Evolutionary conservation across 2,113 vertebrate species (phyloP), one percentile per base, ranked within the genome.

Genomic region (Pseudorhombus dupliciocellatus): DNA sequence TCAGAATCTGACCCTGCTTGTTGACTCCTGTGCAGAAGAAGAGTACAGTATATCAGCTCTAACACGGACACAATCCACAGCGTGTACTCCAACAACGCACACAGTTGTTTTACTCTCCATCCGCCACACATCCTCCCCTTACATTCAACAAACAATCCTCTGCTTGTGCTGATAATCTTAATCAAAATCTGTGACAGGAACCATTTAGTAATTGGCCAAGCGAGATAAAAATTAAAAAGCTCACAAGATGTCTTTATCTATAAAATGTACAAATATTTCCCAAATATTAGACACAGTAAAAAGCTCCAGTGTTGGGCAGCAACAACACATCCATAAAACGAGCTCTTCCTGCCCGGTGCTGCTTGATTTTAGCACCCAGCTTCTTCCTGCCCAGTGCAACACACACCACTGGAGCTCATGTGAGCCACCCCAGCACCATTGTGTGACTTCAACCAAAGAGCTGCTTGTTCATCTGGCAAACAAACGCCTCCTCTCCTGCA

Each of bases 291-390:
- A 55, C 52, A 26, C 6, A 57, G 64, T 75, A 62, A 87, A 84
- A 84, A 78, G 77, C 40, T 56, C 25, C 77, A 67, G 70, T 72
- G 25, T 86, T 69, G 15, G 59, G 34, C 44, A 25, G 61, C 83
- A 87, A 73, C 66, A 34, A 55, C 57, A 31, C 61, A 56, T 44
- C 64, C 54, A 58, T 75, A 31, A 81, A 77, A 70, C 24, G 50
- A 77, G 71, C 53, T 66, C 71, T 75, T 78, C 79, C 75, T 82
- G 58, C 61, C 40, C 44, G 60, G 71, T 75, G 75, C 66, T 55
- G 42, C 54, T 72, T 73, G 69, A 84, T 87, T 75, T 87, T 75
- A 80, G 58, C 68, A 55, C 46, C 58, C 70, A 46, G 64, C 60
- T 73, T 80, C 84, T 76, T 77, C 44, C 54, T 70, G 68, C 60